Conservation (phyloP, 2,797 vertebrate species). For the Selene dorsalis region DNA sequence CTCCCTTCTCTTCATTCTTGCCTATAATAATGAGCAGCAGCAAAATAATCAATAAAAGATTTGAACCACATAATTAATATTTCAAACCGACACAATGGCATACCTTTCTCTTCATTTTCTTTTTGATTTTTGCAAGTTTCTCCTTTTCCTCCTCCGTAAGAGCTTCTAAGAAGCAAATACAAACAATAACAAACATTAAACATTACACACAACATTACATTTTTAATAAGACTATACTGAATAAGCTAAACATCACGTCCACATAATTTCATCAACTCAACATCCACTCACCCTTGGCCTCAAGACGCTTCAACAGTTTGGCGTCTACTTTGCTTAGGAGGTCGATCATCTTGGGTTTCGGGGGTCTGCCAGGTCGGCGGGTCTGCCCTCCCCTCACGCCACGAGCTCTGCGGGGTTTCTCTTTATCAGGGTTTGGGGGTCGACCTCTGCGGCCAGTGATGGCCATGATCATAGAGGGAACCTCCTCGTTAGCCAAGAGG, state of each 20-base stretch:
- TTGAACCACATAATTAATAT: neutral
- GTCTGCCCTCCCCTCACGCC: conserved; percentile 79
- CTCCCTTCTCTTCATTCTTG: conserved; percentile 91
- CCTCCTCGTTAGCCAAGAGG: conserved; percentile 91
- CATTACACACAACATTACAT: neutral
- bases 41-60: conserved; percentile 29
- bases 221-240: neutral
- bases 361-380: conserved; percentile 92
- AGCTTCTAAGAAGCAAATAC: conserved; percentile 82
- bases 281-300: conserved; percentile 88
- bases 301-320: conserved; percentile 88
- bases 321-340: conserved; percentile 92
- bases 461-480: conserved; percentile 96
- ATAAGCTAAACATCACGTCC: neutral
- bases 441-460: conserved; percentile 96
- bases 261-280: neutral
- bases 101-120: conserved; percentile 96
- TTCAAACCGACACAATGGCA: neutral
- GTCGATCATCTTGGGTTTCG: conserved; percentile 91
- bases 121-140: conserved; percentile 94
- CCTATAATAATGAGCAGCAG: conserved; percentile 78
- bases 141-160: conserved; percentile 93
- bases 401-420: conserved; percentile 76
- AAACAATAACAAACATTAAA: conserved; percentile 2
- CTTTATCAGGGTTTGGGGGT: conserved; percentile 93